Conservation (phyloP, 2,113 vertebrate genomes). For the Eonycteris spelaea region DNA sequence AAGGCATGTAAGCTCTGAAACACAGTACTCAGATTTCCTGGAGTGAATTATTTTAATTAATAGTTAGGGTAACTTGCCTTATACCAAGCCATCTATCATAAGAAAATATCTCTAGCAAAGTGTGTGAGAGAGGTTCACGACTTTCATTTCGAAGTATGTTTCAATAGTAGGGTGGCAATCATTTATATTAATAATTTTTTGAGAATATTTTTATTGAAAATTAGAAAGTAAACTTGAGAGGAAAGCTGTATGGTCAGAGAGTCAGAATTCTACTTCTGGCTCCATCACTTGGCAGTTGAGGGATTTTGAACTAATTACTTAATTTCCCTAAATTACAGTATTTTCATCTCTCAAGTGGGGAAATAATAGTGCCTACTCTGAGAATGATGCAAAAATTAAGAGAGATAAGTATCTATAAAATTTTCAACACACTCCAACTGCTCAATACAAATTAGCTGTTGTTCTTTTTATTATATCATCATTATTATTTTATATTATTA, state of each 20-base stretch:
- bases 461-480: background rate
- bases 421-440: background rate
- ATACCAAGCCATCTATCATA: background rate
- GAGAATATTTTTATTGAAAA: background rate
- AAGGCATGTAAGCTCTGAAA: background rate
- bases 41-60: conserved; percentile 1
- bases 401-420: background rate
- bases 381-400: background rate
- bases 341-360: background rate
- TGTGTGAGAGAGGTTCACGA: background rate
- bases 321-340: background rate
- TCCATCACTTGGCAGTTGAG: background rate
- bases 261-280: background rate
- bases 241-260: background rate
- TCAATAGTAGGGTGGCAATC: background rate
- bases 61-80: background rate
- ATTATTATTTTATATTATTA: background rate
- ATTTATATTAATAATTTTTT: background rate
- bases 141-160: background rate
- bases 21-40: background rate
- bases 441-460: background rate
- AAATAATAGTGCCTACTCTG: background rate
- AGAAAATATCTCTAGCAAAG: background rate
- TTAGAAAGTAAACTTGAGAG: background rate
- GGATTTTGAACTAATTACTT: background rate